These are phyloP conservation scores for Notoglanidium macrostoma DNA, from an alignment of 2,797 vertebrate genomes.

Conservation along the genomic window DNA sequence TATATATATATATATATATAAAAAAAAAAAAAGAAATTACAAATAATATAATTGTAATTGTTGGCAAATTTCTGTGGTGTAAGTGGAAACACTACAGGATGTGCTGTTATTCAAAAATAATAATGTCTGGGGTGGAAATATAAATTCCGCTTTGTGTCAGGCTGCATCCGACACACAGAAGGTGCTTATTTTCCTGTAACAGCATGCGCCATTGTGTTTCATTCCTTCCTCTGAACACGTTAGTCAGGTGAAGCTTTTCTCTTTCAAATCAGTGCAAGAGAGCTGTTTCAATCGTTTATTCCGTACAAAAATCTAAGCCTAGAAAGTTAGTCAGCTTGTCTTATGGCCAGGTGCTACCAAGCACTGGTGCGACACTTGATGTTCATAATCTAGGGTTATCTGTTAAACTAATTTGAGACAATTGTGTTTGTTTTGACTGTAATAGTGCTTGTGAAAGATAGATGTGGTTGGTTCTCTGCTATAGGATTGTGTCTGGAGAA, in stretches of 20 bases:
- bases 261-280: not conserved
- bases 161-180: not conserved
- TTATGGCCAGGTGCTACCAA: not conserved
- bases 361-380: not conserved
- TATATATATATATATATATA: no score
- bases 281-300: not conserved
- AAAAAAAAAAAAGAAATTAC: not conserved
- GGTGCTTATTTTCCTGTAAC: not conserved
- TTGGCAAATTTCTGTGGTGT: not conserved
- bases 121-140: not conserved
- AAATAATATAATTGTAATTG: not conserved
- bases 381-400: not conserved
- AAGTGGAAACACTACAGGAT: not conserved
- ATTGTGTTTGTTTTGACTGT: not conserved
- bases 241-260: not conserved
- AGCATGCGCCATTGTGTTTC: not conserved
- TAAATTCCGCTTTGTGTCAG: not conserved
- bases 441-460: not conserved
- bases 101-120: not conserved
- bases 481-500: slow-evolving; percentile 91
- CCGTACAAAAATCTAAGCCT: not conserved
- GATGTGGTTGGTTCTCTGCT: slow-evolving; percentile 20
- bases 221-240: not conserved
- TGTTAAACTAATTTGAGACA: not conserved
- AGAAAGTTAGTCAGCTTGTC: not conserved